phyloP scores from a whole-genome alignment of 2,797 vertebrate genomes.

The Alca torda region DNA sequence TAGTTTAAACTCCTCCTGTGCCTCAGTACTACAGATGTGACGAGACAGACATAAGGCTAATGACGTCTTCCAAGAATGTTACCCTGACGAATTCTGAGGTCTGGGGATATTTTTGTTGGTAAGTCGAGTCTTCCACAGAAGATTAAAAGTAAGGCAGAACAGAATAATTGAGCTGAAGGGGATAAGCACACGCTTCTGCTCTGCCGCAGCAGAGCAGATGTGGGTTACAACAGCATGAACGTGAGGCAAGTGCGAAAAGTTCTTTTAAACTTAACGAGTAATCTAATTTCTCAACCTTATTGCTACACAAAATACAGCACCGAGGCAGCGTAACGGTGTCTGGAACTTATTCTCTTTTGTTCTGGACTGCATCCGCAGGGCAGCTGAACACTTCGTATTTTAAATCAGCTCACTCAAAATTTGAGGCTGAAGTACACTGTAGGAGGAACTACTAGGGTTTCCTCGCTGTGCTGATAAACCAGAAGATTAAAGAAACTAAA shows the following conservation, averaged over 20 bases:
- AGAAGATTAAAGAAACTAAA: not conserved
- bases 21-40: not conserved
- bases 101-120: not conserved
- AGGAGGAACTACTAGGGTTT: not conserved
- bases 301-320: not conserved
- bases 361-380: not conserved
- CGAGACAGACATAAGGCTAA: not conserved
- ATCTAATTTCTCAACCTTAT: not conserved
- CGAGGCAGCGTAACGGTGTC: not conserved
- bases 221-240: not conserved
- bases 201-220: not conserved
- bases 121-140: not conserved
- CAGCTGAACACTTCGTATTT: not conserved
- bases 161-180: not conserved
- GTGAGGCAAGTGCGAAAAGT: not conserved
- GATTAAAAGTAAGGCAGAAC: not conserved
- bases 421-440: not conserved
- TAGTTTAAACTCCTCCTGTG: not conserved
- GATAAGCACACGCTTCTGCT: not conserved
- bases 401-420: not conserved
- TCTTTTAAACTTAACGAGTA: not conserved
- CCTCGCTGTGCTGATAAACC: not conserved
- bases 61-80: not conserved
- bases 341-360: not conserved
- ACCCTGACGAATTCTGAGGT: not conserved